Percentiles rank a stretch among this genome's conserved stretches.
Conservation (phyloP, 2,888 invertebrate species). For the Lacanobia wlatinum region DNA sequence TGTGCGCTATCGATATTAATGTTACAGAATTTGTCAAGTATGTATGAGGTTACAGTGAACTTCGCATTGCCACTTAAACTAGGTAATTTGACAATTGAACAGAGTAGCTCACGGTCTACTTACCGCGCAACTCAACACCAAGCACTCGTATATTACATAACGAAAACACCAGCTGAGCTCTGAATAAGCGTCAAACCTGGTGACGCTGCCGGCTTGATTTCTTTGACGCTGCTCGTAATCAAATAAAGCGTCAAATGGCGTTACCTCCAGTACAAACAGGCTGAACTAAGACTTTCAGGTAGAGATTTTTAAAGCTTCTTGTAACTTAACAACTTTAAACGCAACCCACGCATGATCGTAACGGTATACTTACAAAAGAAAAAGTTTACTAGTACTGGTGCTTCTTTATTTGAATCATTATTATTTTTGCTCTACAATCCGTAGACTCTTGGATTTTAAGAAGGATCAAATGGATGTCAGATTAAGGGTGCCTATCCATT, state of each 20-base stretch:
- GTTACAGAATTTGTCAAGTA: neutral
- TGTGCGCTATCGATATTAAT: neutral
- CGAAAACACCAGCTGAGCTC: constrained; percentile 21
- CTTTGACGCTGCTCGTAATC: constrained; percentile 60
- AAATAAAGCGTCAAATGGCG: constrained; percentile 52
- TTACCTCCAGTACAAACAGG: constrained; percentile 36
- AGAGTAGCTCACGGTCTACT: constrained; percentile 19
- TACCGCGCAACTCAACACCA: constrained; percentile 4
- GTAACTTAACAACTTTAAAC: constrained; percentile 14
- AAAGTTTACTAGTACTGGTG: neutral
- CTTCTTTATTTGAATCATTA: neutral
- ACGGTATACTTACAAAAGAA: neutral
- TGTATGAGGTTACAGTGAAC: neutral
- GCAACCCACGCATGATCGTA: neutral
- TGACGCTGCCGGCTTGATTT: constrained; percentile 33
- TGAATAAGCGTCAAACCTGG: constrained; percentile 27
- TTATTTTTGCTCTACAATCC: neutral
- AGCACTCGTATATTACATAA: constrained; percentile 19
- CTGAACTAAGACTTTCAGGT: constrained; percentile 8
- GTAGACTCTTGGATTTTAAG: no score
- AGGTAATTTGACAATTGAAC: constrained; percentile 1
- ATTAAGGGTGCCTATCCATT: neutral
- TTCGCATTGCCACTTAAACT: neutral
- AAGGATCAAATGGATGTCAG: neutral
- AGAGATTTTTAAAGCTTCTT: constrained; percentile 11